These are phyloP conservation scores for Manacus vitellinus DNA, from an alignment of 2,113 vertebrate genomes.

Conservation along the genomic window DNA sequence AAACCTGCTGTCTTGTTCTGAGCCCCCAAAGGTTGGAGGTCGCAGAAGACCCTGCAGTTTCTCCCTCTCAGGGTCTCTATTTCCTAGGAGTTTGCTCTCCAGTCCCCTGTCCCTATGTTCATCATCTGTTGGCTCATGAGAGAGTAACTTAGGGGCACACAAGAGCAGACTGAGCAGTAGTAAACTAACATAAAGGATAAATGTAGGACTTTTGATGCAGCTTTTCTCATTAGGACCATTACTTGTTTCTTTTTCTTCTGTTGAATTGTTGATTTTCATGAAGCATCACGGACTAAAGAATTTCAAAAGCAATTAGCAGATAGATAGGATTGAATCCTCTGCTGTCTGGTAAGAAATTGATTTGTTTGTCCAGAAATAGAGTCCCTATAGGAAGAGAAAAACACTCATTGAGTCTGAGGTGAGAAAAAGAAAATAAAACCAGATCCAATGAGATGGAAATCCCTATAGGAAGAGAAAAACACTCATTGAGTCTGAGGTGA, in stretches of 20 bases:
- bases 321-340: background rate
- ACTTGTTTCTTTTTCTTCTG: background rate
- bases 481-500: background rate
- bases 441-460: background rate
- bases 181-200: background rate
- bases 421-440: conserved; percentile 26
- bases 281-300: background rate
- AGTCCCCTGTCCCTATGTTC: background rate
- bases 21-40: background rate
- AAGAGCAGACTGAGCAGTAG: background rate
- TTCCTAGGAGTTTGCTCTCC: background rate
- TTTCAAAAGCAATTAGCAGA: background rate
- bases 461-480: conserved; percentile 1
- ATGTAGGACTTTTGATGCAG: background rate
- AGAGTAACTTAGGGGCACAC: background rate
- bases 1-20: background rate
- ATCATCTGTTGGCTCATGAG: background rate
- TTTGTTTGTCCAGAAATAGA: background rate
- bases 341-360: background rate
- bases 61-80: background rate
- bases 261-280: background rate
- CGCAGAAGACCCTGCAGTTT: background rate
- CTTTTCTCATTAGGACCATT: background rate
- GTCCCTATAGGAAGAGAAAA: conserved; percentile 5
- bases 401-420: background rate